Conservation (phyloP, 2,797 vertebrate species). For the Trichosurus vulpecula region DNA sequence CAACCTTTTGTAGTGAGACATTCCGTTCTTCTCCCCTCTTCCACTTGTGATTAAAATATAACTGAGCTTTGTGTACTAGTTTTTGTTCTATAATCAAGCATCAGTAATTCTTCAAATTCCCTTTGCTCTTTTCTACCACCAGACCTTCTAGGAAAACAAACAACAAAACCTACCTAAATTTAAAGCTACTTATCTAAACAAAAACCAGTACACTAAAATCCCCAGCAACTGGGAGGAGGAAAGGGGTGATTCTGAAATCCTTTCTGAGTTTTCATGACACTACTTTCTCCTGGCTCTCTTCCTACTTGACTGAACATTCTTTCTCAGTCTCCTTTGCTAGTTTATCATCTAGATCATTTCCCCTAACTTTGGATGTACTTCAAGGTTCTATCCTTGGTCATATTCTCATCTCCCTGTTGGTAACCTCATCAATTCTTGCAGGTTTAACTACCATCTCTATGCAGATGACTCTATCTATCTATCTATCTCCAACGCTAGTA, state of each 20-base stretch:
- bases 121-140: not conserved
- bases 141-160: conserved; percentile 13
- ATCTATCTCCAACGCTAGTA: not conserved
- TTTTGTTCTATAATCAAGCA: not conserved
- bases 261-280: not conserved
- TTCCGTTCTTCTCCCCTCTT: conserved; percentile 1
- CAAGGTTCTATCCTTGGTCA: not conserved
- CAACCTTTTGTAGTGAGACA: conserved; percentile 1
- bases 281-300: not conserved
- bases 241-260: not conserved
- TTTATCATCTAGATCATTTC: not conserved
- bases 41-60: not conserved
- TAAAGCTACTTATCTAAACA: not conserved
- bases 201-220: not conserved
- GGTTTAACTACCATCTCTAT: not conserved
- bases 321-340: not conserved
- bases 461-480: not conserved
- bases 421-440: not conserved
- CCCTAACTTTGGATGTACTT: not conserved
- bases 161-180: not conserved
- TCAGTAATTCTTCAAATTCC: conserved; percentile 18
- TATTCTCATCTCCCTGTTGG: not conserved
- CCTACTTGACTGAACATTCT: not conserved
- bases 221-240: not conserved
- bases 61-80: not conserved